Percentiles rank a stretch among this genome's conserved stretches.
These are phyloP conservation scores for Agrochola macilenta DNA, from an alignment of 2,888 invertebrate species.

Conservation along the genomic window DNA sequence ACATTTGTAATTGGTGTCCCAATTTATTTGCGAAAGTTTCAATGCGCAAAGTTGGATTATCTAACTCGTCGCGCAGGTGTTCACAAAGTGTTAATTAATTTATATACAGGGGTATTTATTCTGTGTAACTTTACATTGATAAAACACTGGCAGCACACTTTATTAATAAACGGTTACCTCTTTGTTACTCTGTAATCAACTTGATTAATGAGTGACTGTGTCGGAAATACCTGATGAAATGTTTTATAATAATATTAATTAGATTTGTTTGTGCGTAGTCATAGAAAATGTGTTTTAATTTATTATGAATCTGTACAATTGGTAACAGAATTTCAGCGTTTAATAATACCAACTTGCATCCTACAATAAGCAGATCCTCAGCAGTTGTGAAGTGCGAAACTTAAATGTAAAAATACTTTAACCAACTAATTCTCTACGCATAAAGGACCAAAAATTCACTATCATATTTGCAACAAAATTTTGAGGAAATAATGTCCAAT, in stretches of 20 bases:
- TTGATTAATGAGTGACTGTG: conserved; percentile 75
- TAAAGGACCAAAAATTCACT: conserved; percentile 11
- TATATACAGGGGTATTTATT: conserved; percentile 78
- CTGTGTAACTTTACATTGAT: conserved; percentile 78
- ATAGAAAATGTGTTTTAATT: background rate
- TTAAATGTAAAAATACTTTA: background rate
- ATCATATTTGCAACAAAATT: conserved; percentile 34
- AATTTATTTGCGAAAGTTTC: conserved; percentile 78
- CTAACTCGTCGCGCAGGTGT: conserved; percentile 79
- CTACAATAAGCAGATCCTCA: background rate
- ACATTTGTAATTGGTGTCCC: conserved; percentile 73
- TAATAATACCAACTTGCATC: background rate
- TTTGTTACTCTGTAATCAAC: conserved; percentile 77
- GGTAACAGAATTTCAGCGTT: background rate
- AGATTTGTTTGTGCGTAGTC: conserved; percentile 7
- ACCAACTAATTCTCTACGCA: conserved; percentile 5
- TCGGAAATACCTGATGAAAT: conserved; percentile 13
- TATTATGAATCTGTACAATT: background rate
- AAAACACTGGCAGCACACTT: conserved; percentile 76
- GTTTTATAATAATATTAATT: conserved; percentile 18
- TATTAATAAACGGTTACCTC: conserved; percentile 67
- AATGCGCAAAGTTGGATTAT: conserved; percentile 79
- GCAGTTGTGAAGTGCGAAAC: background rate
- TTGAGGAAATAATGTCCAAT: conserved; percentile 70
- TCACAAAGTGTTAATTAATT: conserved; percentile 83